phyloP scores from a whole-genome alignment of 2,888 invertebrate species.

The Agrenia bidenticulata region DNA sequence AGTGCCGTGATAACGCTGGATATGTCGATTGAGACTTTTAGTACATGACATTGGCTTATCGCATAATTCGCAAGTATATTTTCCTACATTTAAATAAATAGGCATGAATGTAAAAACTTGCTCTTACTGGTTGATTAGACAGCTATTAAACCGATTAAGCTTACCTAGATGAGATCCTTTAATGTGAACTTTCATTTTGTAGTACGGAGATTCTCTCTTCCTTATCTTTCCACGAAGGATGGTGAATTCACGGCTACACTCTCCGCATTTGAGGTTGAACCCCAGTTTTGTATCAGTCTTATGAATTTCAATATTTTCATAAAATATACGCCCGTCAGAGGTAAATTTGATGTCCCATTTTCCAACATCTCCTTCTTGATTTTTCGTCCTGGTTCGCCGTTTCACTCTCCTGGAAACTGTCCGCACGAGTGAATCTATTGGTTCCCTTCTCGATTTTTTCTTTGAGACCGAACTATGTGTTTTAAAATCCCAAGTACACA shows the following conservation, averaged over 20 bases:
- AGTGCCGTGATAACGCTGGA: neutral
- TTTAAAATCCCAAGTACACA: no score
- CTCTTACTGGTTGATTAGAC: no score
- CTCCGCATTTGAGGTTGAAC: neutral
- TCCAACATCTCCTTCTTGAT: no score
- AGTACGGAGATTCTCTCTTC: neutral
- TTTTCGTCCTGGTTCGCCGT: no score
- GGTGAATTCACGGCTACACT: neutral
- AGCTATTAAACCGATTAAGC: neutral
- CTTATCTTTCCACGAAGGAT: neutral
- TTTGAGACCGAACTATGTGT: no score
- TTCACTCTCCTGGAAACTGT: no score
- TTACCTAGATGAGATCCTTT: slow-evolving; percentile 6
- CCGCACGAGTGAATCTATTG: no score
- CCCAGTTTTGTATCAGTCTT: neutral
- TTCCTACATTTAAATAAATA: neutral
- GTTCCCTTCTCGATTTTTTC: no score
- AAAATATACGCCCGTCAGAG: neutral
- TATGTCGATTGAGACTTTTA: neutral
- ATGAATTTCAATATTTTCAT: neutral
- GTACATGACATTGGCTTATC: neutral
- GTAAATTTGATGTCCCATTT: no score
- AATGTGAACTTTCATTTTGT: neutral
- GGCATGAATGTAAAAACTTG: no score
- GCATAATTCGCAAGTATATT: neutral